Evolutionary conservation across 2,888 invertebrate species (phyloP), one percentile per base, ranked within the genome.

Genomic region (Thera britannica): DNA sequence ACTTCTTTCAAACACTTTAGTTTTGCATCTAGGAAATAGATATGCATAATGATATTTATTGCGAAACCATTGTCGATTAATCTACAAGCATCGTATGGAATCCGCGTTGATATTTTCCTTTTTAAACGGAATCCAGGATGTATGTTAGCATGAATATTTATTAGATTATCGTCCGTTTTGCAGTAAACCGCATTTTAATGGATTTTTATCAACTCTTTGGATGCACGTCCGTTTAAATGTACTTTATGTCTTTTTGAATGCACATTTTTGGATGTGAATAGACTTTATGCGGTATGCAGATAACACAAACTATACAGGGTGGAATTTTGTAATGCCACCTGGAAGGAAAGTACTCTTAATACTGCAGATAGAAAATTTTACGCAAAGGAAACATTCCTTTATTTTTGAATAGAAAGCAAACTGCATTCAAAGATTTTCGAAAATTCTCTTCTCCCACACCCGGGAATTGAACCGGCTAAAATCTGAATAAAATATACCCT

Each of bases 51-150:
- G 41, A 11, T 48, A 59, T 72, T 72, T 74, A 75, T 72, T 70
- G 69, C 52, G 72, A 75, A 73, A 58, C 71, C 68, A 73, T 73
- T 69, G 72, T 57, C 72, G 73, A 70, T 71, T 72, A 73, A 75
- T 75, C 75, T 71, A 57, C 68, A 54, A 65, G 69, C 62, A 64
- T 72, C 77, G 78, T 83, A 71, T 75, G 86, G 83, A 79, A 83
- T 85, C 72, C 88, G 88, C 90, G 90, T 91, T 85, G 86, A 81
- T 84, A 88, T 90, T 90, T 91, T 90, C 91, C 91, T 89, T 88
- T 89, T 89, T 93, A 87, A 84, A 87, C 81, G 81, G 93, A 92
- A 93, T 91, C 91, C 91, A 93, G 93, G 93, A 93, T 92, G 92
- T 86, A 74, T 87, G 89, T 90, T 88, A 83, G 87, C 88, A 93